A percentile compares a stretch with the other conserved stretches of the same genome.
phyloP scores from a whole-genome alignment of 2,113 vertebrate species.

The Chamaea fasciata region DNA sequence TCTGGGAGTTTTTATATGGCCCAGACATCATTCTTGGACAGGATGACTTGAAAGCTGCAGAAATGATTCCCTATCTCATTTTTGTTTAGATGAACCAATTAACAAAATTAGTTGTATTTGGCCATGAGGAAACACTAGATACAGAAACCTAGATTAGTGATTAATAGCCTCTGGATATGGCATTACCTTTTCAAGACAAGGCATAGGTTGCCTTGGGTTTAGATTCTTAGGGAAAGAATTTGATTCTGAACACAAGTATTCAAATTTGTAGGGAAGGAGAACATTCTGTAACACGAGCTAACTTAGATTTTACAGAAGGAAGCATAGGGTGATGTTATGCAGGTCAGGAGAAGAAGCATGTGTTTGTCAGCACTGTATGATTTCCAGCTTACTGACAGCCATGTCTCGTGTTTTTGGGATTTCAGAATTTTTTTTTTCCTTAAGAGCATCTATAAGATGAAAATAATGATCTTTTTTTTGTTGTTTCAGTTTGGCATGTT shows the following conservation, averaged over 20 bases:
- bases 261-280: not conserved
- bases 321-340: not conserved
- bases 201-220: not conserved
- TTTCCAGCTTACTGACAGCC: not conserved
- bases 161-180: not conserved
- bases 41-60: not conserved
- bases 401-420: not conserved
- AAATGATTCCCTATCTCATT: not conserved
- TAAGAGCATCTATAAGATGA: not conserved
- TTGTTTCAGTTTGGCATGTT: not conserved
- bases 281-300: not conserved
- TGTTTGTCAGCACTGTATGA: not conserved
- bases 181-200: not conserved
- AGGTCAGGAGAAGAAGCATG: not conserved
- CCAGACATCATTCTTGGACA: not conserved
- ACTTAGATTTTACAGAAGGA: not conserved
- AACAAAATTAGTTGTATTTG: not conserved
- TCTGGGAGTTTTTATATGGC: not conserved
- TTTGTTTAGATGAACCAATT: not conserved
- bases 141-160: not conserved
- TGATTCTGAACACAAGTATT: not conserved
- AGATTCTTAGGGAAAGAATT: not conserved
- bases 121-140: not conserved
- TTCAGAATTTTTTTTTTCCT: not conserved
- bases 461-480: not conserved